phyloP scores from a whole-genome alignment of 2,797 vertebrate genomes.

The Pagetopsis macropterus region DNA sequence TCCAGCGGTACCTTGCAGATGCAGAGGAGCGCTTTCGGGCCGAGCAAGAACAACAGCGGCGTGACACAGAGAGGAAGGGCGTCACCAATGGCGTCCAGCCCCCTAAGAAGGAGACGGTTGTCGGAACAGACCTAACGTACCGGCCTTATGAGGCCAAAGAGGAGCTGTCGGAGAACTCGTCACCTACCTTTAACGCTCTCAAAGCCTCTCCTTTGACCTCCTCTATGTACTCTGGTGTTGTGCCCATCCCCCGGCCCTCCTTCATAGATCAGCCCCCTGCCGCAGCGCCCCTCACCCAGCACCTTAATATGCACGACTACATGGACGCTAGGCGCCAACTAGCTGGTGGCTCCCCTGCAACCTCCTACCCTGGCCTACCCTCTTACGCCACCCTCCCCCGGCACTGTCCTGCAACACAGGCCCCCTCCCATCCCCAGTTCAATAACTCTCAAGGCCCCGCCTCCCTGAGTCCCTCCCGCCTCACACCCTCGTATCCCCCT shows the following conservation, averaged over 20 bases:
- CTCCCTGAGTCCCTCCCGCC: conserved; percentile 79
- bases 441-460: conserved; percentile 74
- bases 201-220: conserved; percentile 80
- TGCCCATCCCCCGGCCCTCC: conserved; percentile 89
- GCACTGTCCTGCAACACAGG: conserved; percentile 79
- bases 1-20: conserved; percentile 92
- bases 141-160: conserved; percentile 78
- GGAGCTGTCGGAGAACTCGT: conserved; percentile 73
- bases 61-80: conserved; percentile 87
- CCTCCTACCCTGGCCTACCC: conserved; percentile 79
- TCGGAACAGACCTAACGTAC: conserved; percentile 56
- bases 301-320: conserved; percentile 78
- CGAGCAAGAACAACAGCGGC: conserved; percentile 90
- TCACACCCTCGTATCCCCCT: conserved; percentile 75
- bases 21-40: conserved; percentile 91
- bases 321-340: conserved; percentile 82
- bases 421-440: conserved; percentile 72
- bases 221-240: conserved; percentile 85
- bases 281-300: conserved; percentile 68
- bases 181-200: conserved; percentile 61
- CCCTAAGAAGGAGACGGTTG: conserved; percentile 68
- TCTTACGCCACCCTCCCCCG: conserved; percentile 87
- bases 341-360: conserved; percentile 76
- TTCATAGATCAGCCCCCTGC: conserved; percentile 70
- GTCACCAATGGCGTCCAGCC: conserved; percentile 61